Evolutionary conservation across 1,140 invertebrate species (phyloP).

Genomic region (Drosophila lini): DNA sequence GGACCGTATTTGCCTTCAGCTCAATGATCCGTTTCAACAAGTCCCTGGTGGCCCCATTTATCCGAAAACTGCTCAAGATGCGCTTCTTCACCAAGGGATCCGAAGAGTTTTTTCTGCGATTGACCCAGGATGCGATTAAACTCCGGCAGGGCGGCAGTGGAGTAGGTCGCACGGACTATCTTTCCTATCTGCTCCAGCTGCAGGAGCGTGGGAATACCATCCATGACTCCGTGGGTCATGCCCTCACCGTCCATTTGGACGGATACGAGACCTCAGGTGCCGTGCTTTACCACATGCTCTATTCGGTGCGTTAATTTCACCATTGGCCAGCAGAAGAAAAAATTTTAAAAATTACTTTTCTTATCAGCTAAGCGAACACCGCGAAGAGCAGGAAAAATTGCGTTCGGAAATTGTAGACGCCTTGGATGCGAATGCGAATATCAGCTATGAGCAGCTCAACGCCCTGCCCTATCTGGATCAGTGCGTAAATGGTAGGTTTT

Average conservation of each 20-base stretch:
- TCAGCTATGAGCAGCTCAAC: conserved; percentile 59
- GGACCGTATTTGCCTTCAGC: conserved; percentile 45
- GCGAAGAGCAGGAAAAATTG: conserved; percentile 58
- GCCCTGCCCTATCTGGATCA: conserved; percentile 74
- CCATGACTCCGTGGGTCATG: conserved; percentile 86
- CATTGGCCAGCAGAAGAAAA: background rate
- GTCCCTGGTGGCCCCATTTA: conserved; percentile 44
- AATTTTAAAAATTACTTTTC: conserved; percentile 12
- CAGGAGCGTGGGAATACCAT: conserved; percentile 84
- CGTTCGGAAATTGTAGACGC: conserved; percentile 54
- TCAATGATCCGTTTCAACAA: conserved; percentile 46
- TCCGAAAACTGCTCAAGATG: conserved; percentile 47
- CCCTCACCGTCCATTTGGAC: conserved; percentile 85
- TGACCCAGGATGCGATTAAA: conserved; percentile 67
- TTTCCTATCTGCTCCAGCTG: conserved; percentile 77
- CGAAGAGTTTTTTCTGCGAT: conserved; percentile 66
- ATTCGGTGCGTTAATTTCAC: conserved; percentile 53
- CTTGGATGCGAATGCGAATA: conserved; percentile 28
- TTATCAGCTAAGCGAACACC: conserved; percentile 62
- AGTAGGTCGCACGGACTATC: conserved; percentile 69
- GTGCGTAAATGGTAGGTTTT: conserved; percentile 51
- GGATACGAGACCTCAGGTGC: conserved; percentile 86
- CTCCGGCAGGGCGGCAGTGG: conserved; percentile 56
- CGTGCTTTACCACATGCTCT: conserved; percentile 67
- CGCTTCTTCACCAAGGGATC: conserved; percentile 50